Evolutionary conservation across 2,113 vertebrate genomes (phyloP), one percentile per base, ranked within the genome.

Genomic region (Chlorodrepanis virens): DNA sequence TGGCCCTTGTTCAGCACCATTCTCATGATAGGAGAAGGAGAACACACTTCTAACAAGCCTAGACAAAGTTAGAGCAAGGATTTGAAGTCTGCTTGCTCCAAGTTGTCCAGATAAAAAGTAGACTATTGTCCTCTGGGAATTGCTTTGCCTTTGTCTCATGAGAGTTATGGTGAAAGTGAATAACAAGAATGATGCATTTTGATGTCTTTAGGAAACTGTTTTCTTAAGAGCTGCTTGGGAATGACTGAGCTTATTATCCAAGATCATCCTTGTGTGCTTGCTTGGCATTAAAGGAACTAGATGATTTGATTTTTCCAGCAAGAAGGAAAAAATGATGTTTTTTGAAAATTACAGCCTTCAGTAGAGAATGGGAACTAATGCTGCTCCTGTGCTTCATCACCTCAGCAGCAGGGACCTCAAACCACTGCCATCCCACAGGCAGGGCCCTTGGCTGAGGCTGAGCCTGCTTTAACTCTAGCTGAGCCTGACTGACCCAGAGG

Each of bases 311-410:
- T 94, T 97, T 94, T 94, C 85, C 93, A 93, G 75, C 80, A 84
- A 95, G 42, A 90, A 97, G 77, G 86, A 74, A 90, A 95, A 94
- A 53, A 5, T 56, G 5, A 82, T 52, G 47, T 4, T 31, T 90
- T 93, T 60, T 96, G 69, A 71, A 97, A 97, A 95, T 96, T 83
- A 85, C 68, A 92, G 50, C 79, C 80, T 93, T 74, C 83, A 72
- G 68, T 93, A 64, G 85, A 29, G 89, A 93, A 14, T 87, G 45
- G 56, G 59, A 91, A 15, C 23, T 87, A 60, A 37, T 64, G 33
- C 22, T 92, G 33, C 63, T 91, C 17, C 71, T 74, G 65, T 91
- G 40, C 78, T 90, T 87, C 75, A 50, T 83, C 79, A 83, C 80
- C 83, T 96, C 84, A 15, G n/a, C 70, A 56, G 53, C 68, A 57